These are phyloP conservation scores for Atherix ibis DNA, from an alignment of 2,888 invertebrate genomes.

Conservation along the genomic window DNA sequence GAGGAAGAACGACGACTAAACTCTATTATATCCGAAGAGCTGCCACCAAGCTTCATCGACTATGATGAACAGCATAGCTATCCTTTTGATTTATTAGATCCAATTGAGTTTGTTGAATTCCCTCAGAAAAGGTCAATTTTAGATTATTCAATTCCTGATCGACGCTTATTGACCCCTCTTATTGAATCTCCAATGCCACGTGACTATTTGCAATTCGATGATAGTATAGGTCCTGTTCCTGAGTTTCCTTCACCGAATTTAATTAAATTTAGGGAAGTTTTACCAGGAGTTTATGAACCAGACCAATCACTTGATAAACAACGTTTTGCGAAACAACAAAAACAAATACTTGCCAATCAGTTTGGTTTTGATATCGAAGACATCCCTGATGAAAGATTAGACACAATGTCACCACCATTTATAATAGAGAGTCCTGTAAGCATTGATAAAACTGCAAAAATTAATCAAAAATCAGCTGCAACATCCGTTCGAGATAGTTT, in stretches of 20 bases:
- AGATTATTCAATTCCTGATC: background rate
- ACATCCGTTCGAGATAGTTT: background rate
- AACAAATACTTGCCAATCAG: background rate
- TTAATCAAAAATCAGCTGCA: too few species aligned
- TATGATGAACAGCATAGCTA: background rate
- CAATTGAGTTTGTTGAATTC: background rate
- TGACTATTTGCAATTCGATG: slow-evolving; percentile 1
- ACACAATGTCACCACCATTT: background rate
- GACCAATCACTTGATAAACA: background rate
- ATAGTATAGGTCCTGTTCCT: slow-evolving; percentile 3
- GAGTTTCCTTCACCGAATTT: background rate
- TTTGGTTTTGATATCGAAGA: slow-evolving; percentile 1
- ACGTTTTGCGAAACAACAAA: background rate
- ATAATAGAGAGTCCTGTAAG: background rate
- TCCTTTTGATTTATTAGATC: slow-evolving; percentile 3
- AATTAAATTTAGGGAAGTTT: slow-evolving; percentile 2
- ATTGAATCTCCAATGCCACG: background rate
- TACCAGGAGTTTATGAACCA: slow-evolving; percentile 3
- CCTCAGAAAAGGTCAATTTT: background rate
- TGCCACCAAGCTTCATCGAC: slow-evolving; percentile 1
- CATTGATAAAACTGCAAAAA: too few species aligned
- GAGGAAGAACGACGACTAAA: too few species aligned
- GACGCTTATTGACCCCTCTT: background rate
- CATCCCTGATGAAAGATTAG: slow-evolving; percentile 2
- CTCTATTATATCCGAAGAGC: background rate